Evolutionary conservation across 2,797 vertebrate genomes (phyloP).

Genomic region (Clarias pachynema): DNA sequence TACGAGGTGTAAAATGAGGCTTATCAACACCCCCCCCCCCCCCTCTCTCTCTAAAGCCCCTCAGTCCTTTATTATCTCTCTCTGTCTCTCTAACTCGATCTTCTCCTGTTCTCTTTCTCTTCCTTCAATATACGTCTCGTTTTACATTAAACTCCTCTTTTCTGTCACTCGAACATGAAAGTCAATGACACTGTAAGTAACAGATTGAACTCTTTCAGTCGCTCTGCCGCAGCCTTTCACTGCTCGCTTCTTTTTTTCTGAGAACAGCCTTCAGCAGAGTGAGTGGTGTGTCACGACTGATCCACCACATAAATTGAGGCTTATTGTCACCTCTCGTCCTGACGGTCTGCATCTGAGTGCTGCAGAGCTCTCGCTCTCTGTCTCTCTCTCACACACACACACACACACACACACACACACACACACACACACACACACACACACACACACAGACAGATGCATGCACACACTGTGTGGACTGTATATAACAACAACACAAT

Average conservation of each 20-base stretch:
- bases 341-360: not conserved
- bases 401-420: too few species aligned
- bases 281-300: constrained; percentile 2
- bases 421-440: too few species aligned
- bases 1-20: not conserved
- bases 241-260: not conserved
- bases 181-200: not conserved
- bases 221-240: not conserved
- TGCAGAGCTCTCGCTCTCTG: not conserved
- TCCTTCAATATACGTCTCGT: constrained; percentile 3
- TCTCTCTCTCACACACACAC: not conserved
- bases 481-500: not conserved
- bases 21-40: too few species aligned
- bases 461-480: too few species aligned
- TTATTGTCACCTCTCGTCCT: constrained; percentile 6
- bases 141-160: not conserved
- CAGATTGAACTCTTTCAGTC: constrained; percentile 9
- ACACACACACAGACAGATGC: too few species aligned
- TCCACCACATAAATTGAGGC: not conserved
- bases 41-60: not conserved
- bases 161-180: not conserved
- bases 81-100: constrained; percentile 27
- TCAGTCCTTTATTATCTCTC: not conserved
- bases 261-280: constrained; percentile 2
- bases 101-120: not conserved